Conservation (phyloP, 2,888 invertebrate species). For the Allophyes oxyacanthae region DNA sequence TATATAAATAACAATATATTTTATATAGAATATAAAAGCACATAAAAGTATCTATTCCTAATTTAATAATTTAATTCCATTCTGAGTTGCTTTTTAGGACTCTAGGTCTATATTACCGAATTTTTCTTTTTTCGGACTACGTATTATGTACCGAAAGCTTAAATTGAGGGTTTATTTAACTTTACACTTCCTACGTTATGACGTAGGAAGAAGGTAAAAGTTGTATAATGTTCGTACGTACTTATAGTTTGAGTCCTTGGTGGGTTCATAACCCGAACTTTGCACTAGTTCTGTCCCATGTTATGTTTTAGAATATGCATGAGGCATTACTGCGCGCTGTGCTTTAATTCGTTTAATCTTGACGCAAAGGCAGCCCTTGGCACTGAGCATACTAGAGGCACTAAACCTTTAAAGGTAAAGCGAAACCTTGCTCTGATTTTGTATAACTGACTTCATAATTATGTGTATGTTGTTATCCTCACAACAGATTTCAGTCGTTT, state of each 20-base stretch:
- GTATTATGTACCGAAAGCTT: too few relatives aligned
- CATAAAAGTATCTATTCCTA: too few relatives aligned
- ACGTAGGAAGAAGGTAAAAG: background rate
- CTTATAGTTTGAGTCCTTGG: conserved; percentile 7
- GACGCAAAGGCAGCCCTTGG: conserved; percentile 26
- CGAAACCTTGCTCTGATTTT: conserved; percentile 28
- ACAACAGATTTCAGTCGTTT: background rate
- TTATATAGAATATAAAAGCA: too few relatives aligned
- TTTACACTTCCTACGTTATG: conserved; percentile 23
- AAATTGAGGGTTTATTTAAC: too few relatives aligned
- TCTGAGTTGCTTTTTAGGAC: background rate
- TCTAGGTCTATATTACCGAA: too few relatives aligned
- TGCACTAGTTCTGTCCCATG: conserved; percentile 13
- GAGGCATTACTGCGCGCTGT: conserved; percentile 8
- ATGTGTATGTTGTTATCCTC: conserved; percentile 7
- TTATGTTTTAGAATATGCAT: conserved; percentile 28
- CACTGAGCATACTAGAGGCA: conserved; percentile 24
- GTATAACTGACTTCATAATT: background rate
- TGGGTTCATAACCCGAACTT: background rate
- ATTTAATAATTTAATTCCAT: too few relatives aligned
- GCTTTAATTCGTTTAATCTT: conserved; percentile 39
- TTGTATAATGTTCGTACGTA: conserved; percentile 9
- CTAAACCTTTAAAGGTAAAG: conserved; percentile 1
- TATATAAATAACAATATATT: too few relatives aligned
- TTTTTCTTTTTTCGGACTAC: too few relatives aligned